phyloP scores from a whole-genome alignment of 2,113 vertebrate genomes.

The Siphamia tubifer region DNA sequence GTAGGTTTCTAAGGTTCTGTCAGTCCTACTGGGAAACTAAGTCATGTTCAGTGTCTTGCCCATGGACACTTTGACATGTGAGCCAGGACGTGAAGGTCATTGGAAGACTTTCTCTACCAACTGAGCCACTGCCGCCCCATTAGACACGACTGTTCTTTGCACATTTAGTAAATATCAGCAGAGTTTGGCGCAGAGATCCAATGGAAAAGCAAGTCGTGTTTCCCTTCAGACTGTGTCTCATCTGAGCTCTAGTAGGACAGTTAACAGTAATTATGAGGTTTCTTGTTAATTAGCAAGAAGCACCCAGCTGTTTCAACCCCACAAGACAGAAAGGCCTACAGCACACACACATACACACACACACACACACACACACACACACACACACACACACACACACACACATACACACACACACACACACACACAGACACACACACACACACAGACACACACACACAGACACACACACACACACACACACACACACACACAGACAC shows the following conservation, averaged over 20 bases:
- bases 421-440: conserved; percentile 8
- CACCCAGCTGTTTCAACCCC: conserved; percentile 77
- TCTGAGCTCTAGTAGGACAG: conserved; percentile 62
- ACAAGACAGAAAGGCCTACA: conserved; percentile 69
- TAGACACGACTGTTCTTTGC: too few relatives aligned
- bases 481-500: conserved; percentile 10
- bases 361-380: conserved; percentile 8
- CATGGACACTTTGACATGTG: too few relatives aligned
- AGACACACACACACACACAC: conserved; percentile 25
- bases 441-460: background rate
- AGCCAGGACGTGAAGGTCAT: too few relatives aligned
- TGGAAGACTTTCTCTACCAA: too few relatives aligned
- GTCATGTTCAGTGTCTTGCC: too few relatives aligned
- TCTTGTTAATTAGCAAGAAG: conserved; percentile 73
- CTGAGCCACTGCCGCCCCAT: too few relatives aligned
- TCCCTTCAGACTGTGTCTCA: conserved; percentile 25
- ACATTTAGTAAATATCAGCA: too few relatives aligned
- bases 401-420: conserved; percentile 22
- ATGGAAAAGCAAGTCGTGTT: too few relatives aligned
- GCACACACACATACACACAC: conserved; percentile 26
- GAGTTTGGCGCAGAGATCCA: too few relatives aligned
- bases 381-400: background rate
- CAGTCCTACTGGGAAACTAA: too few relatives aligned
- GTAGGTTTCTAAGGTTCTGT: too few relatives aligned
- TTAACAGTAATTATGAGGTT: conserved; percentile 76